phyloP scores from a whole-genome alignment of 2,888 invertebrate genomes.

The Heliconius cydno region DNA sequence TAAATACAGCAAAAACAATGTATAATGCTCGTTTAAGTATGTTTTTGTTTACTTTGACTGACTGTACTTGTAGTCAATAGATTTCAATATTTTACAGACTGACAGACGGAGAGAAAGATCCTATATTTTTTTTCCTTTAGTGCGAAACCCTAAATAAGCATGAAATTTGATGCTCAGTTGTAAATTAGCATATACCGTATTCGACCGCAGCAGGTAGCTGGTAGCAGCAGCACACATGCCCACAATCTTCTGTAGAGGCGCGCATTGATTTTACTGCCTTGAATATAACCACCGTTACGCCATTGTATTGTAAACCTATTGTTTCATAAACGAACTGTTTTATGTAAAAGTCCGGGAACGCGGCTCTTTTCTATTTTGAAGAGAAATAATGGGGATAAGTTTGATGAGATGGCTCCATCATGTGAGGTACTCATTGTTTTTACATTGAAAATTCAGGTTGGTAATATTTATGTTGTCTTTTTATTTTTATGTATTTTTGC shows the following conservation, averaged over 20 bases:
- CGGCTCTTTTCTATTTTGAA: slow-evolving; percentile 32
- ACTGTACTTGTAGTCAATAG: too few relatives aligned
- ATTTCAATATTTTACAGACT: too few relatives aligned
- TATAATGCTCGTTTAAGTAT: too few relatives aligned
- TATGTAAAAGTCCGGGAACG: slow-evolving; percentile 22
- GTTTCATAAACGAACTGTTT: slow-evolving; percentile 40
- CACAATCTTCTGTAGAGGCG: slow-evolving; percentile 29
- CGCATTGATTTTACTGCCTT: slow-evolving; percentile 43
- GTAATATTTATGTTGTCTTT: neutral
- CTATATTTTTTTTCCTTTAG: too few relatives aligned
- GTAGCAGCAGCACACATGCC: slow-evolving; percentile 22
- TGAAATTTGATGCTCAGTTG: too few relatives aligned
- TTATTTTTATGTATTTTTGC: neutral
- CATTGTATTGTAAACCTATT: slow-evolving; percentile 40
- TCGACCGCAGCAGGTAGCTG: neutral
- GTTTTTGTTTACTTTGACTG: too few relatives aligned
- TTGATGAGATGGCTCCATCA: slow-evolving; percentile 26
- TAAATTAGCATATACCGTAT: slow-evolving; percentile 1
- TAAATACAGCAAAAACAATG: too few relatives aligned
- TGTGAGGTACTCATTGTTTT: neutral
- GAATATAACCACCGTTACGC: slow-evolving; percentile 41
- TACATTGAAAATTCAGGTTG: neutral
- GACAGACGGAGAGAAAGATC: too few relatives aligned
- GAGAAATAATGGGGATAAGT: slow-evolving; percentile 18
- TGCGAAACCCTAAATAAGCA: too few relatives aligned